Conservation (phyloP, 2,888 invertebrate genomes). For the Nemurella pictetii region DNA sequence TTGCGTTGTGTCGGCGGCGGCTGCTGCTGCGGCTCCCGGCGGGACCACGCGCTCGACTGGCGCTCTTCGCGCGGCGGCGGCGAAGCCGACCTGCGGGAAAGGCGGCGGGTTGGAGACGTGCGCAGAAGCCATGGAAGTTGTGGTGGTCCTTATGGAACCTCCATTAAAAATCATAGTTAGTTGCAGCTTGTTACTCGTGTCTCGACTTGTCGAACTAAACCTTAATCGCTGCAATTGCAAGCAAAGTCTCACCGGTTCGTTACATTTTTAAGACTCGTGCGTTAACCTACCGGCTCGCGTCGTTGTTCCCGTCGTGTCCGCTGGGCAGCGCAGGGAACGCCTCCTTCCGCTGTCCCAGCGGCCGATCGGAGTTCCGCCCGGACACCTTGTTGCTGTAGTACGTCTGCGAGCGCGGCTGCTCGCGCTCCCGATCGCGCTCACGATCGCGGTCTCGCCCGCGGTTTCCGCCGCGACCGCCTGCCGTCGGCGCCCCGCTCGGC, state of each 20-base stretch:
- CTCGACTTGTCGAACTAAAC: too few species aligned
- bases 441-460: conserved; percentile 36
- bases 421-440: neutral
- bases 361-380: neutral
- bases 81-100: neutral
- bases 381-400: conserved; percentile 29
- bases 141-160: too few species aligned
- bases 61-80: conserved; percentile 41
- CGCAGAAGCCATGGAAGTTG: too few species aligned
- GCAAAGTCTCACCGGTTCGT: too few species aligned
- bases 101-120: too few species aligned
- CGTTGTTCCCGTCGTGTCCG: conserved; percentile 41
- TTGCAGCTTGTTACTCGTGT: too few species aligned
- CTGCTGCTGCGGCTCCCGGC: conserved; percentile 40
- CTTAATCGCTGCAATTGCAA: too few species aligned
- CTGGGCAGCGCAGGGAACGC: conserved; percentile 46
- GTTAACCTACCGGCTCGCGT: neutral
- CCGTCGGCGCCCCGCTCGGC: conserved; percentile 49
- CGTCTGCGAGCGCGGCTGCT: conserved; percentile 3
- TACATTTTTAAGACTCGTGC: too few species aligned
- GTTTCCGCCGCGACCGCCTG: conserved; percentile 47
- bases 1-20: conserved; percentile 44
- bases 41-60: conserved; percentile 43
- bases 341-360: conserved; percentile 46
- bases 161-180: too few species aligned